Percentiles rank a stretch among this genome's conserved stretches.
Evolutionary conservation across 2,797 vertebrate genomes (phyloP).

Genomic region (Chaunax sp.): DNA sequence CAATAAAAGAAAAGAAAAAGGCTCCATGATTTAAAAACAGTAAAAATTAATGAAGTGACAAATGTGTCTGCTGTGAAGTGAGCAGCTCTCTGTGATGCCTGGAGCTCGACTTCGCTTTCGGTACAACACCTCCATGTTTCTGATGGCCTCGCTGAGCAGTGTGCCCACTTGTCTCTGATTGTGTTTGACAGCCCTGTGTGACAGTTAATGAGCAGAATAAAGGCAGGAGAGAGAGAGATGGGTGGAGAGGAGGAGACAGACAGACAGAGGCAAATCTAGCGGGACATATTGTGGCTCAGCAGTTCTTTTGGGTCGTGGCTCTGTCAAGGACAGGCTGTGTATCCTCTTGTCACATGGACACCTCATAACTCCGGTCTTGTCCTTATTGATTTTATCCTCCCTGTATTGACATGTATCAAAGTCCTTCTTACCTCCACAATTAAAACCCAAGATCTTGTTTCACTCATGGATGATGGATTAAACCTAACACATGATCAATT

Average conservation of each 20-base stretch:
- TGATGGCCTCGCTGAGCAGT: constrained; percentile 23
- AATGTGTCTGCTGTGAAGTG: constrained; percentile 37
- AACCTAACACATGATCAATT: constrained; percentile 19
- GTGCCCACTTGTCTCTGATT: constrained; percentile 43
- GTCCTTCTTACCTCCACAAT: constrained; percentile 35
- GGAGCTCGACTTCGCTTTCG: constrained; percentile 36
- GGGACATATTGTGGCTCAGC: constrained; percentile 66
- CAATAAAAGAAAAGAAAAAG: not conserved
- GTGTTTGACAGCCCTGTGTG: constrained; percentile 58
- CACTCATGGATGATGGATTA: constrained; percentile 25
- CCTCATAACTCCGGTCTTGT: constrained; percentile 53
- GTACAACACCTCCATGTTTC: constrained; percentile 34
- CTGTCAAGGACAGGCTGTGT: constrained; percentile 62
- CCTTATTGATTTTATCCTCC: constrained; percentile 53
- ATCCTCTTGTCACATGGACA: constrained; percentile 38
- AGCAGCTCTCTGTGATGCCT: constrained; percentile 44
- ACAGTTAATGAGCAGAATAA: constrained; percentile 55
- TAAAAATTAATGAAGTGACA: constrained; percentile 15
- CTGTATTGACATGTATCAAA: constrained; percentile 34
- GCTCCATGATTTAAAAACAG: constrained; percentile 4
- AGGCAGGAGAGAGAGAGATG: constrained; percentile 4
- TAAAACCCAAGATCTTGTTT: constrained; percentile 33
- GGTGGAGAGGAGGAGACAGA: not conserved
- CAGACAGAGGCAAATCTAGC: constrained; percentile 52
- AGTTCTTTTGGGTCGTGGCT: constrained; percentile 53